Evolutionary conservation across 2,888 invertebrate species (phyloP), one percentile per base, ranked within the genome.

Genomic region (Caenorhabditis macrosperma): DNA sequence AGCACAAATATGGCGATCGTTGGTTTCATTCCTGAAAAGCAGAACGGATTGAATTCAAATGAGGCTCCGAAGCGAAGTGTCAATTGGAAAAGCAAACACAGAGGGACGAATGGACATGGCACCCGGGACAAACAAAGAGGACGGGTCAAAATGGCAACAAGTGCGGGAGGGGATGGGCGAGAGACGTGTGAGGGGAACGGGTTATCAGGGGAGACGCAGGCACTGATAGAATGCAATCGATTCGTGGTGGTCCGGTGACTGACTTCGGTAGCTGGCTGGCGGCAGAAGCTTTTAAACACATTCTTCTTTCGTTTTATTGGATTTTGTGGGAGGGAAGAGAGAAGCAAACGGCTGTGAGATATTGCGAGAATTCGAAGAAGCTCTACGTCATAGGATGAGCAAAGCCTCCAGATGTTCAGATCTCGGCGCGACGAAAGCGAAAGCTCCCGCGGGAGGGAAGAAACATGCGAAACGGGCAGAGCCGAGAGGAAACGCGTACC

Each of bases 81-180:
- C 57, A 52, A 59, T 48, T 57, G 48, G 64, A 50, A 74, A 64
- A 33, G 57, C 72, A 64, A 72, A 72, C 74, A 71, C 7, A 44
- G 9, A 54, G 30, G 60, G 44, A 44, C 28, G 63, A 63, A 57
- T 72, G 72, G 74, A 74, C 74, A 74, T 74, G 74, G 64, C 64
- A 74, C 30, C 17, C 10, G 64, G 50, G 55, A 61, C 69, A 61
- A 61, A 71, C 71, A 71, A 61, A 60, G 46, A 7, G 28, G 28
- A 41, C 15, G 30, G 64, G 64, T 59, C 55, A 63, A 64, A 46
- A 55, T 63, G 63, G 63, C 72, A 72, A 52, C 41, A 17, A 20
- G n/a, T 5, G 44, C 2, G 17, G 44, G 10, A 17, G n/a, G 44
- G 44, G 20, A 44, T 33, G 17, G 44, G 10, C n/a, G 17, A 6